Percentiles rank a stretch among this genome's conserved stretches.
These are phyloP conservation scores for Rhimphoctona megacephalus DNA, from an alignment of 2,888 invertebrate genomes.

Conservation along the genomic window DNA sequence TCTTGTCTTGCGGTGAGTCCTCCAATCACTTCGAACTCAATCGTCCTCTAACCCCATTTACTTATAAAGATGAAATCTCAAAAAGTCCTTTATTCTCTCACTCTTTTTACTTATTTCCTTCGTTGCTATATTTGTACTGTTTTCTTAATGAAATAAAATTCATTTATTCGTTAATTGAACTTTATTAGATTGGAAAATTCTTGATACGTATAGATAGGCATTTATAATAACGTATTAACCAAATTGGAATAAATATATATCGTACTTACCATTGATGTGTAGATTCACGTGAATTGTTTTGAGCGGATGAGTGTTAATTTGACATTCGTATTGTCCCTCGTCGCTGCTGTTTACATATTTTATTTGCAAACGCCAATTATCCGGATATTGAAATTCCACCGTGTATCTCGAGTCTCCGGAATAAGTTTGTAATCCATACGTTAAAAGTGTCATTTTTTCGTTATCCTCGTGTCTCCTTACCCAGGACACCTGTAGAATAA, in stretches of 20 bases:
- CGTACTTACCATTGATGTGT: constrained; percentile 84
- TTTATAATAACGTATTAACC: too few species aligned
- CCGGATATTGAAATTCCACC: constrained; percentile 86
- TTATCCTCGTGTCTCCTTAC: constrained; percentile 88
- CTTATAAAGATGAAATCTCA: neutral
- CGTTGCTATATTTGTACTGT: neutral
- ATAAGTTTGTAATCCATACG: constrained; percentile 89
- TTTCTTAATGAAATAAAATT: neutral
- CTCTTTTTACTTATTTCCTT: neutral
- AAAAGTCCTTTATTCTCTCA: neutral
- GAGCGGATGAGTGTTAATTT: constrained; percentile 86
- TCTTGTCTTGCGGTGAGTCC: constrained; percentile 43
- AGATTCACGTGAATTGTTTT: constrained; percentile 85
- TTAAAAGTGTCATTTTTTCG: constrained; percentile 88
- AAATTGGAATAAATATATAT: neutral
- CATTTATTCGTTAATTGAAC: neutral
- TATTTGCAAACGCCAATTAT: constrained; percentile 86
- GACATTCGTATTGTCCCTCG: constrained; percentile 86
- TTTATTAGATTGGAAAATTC: too few species aligned
- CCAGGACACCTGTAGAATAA: constrained; percentile 88
- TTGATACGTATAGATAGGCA: too few species aligned
- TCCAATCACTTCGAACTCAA: constrained; percentile 52
- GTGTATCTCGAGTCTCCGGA: constrained; percentile 87
- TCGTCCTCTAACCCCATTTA: neutral
- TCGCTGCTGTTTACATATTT: constrained; percentile 85